A percentile compares a stretch with the other conserved stretches of the same genome.
Evolutionary conservation across 2,113 vertebrate genomes (phyloP).

Genomic region (Centrocercus urophasianus): DNA sequence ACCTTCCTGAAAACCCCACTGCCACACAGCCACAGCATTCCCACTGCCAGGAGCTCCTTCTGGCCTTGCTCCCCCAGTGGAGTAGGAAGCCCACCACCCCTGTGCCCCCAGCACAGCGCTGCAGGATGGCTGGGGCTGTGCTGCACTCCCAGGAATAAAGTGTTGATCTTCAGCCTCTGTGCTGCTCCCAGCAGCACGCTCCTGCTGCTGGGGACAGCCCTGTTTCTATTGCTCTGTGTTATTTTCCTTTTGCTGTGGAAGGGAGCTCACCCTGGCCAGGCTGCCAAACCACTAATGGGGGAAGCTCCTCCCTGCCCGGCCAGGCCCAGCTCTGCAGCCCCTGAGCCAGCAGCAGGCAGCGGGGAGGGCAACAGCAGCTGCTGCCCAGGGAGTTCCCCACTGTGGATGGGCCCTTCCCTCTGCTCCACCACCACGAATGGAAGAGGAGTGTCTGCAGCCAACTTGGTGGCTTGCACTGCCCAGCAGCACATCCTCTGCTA

Average conservation of each 20-base stretch:
- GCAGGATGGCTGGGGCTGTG: neutral
- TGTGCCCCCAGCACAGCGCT: neutral
- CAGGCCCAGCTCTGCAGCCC: neutral
- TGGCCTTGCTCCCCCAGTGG: neutral
- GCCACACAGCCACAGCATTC: neutral
- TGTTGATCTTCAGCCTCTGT: neutral
- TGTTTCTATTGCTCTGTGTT: rapidly evolving
- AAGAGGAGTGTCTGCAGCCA: neutral
- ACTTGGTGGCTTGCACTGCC: neutral
- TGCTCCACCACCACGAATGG: neutral
- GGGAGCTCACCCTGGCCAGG: neutral
- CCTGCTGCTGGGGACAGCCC: neutral
- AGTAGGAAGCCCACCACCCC: rapidly evolving
- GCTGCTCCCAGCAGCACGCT: neutral
- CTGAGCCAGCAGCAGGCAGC: neutral
- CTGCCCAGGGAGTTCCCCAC: neutral
- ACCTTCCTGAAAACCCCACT: neutral
- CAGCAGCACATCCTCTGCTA: neutral
- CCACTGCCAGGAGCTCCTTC: neutral
- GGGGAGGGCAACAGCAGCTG: neutral
- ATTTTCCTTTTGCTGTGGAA: neutral
- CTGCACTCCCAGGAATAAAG: neutral
- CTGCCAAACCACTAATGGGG: conserved; percentile 27
- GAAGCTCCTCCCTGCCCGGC: conserved; percentile 16
- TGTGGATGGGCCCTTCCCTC: neutral